Base-by-base conservation (phyloP, 53 echinoderm and acorn worm genomes). In the Echinarachnius parma region DNA sequence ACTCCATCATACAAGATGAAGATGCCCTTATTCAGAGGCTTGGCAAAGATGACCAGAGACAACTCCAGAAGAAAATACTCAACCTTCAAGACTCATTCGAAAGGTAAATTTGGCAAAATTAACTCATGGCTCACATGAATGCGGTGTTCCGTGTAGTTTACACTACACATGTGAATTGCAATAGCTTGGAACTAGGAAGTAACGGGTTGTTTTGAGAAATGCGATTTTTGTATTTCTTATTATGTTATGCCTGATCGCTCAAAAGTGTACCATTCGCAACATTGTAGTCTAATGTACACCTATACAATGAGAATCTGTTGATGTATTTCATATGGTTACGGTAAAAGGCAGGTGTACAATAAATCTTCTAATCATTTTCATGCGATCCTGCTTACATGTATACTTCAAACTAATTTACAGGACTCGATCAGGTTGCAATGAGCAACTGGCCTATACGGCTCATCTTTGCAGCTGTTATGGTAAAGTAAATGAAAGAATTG, bases 61-160 rank as follows among this genome's bases (percentile, higher is more conserved):
- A 66, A 50, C 76, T 93, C 22, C 47, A 77, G 28, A 68, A 80
- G 25, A 86, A 86, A 56, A 35, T 93, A 39, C 78, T 77, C 46
- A 27, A 54, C 31, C 76, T 93, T 7, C 75, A 70, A 60, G 66
- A 68, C 26, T 78, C 62, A 15, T 79, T 74, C 33, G 66, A 86
- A 48, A 83, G 81, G 89, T 89, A 61, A 39, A 82, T 32, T 21
- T 28, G 29, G 20, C 46, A 4, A n/a, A 8, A 15, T 32, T 28
- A 59, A 32, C 7, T 23, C 16, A 10, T 9, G 21, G 21, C 19
- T 56, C n/a, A 27, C 3, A 25, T 9, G n/a, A 29, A 26, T 4
- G 14, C 28, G 14, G 28, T 16, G 14, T 4, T 5, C 28, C 53
- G 9, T 2, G 11, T 24, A 24, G 26, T 50, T 9, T 22, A 2